Base-by-base conservation (phyloP, 2,113 vertebrate genomes). In the Xiphophorus couchianus region DNA sequence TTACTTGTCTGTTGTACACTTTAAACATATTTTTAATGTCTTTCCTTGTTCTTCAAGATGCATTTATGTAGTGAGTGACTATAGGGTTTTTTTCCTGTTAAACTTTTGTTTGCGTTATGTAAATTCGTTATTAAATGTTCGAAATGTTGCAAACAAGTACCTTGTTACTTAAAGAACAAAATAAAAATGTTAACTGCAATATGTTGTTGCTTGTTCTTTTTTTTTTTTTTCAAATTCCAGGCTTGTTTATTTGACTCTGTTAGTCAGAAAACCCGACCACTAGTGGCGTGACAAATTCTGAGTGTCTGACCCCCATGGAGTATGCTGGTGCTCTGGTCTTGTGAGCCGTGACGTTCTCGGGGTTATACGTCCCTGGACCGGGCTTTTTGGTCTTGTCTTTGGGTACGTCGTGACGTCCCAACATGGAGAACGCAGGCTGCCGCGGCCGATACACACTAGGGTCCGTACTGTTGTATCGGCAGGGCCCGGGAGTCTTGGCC, bases 281-380 rank as follows among this genome's bases (percentile, higher is more conserved):
- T 51, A 96, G 80, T 5, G 94, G 94, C 22, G 93, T 92, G 8
- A 94, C 89, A 71, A 91, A 92, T 27, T 93, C 95, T 0, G 95
- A 96, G 90, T 95, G 96, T 71, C 95, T 93, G 62, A 91, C 77
- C 1, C 96, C 96, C 85, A 96, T 90, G 60, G 95, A 95, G 83
- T 91, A 96, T 0, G 95, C 94, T 0, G 96, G 96, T 13, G 95
- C 93, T 48, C 91, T 83, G 60, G 86, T 74, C 71, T 90, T 95
- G 88, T 94, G 92, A 17, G 84, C 65, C 0, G 91, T 94, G 74
- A 96, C 95, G 65, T 86, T 95, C 84, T 97, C 96, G 0, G 96
- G 96, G 64, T 93, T 92, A 60, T 96, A 94, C 0, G 93, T 75
- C 3, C 96, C 96, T 0, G 96, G 96, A 0, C 96, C 96, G 0